A percentile compares a stretch with the other conserved stretches of the same genome.
These are phyloP conservation scores for Pseudoatta argentina DNA, from an alignment of 1,140 invertebrate genomes.

Conservation along the genomic window DNA sequence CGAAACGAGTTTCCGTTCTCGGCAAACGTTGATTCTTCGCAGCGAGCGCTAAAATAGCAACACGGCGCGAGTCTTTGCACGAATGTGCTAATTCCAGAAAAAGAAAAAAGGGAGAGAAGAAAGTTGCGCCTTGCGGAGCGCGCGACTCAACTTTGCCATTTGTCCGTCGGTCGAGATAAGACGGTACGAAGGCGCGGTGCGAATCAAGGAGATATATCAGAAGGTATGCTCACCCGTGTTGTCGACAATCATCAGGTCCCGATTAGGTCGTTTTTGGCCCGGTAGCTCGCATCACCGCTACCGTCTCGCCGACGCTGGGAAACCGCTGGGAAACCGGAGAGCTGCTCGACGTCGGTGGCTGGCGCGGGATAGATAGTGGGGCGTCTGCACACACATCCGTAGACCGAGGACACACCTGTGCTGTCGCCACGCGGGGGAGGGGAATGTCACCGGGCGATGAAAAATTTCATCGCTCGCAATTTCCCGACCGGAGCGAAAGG, in stretches of 20 bases:
- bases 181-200: background rate
- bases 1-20: background rate
- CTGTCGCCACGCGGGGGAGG: conserved; percentile 38
- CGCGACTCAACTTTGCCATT: conserved; percentile 15
- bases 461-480: conserved; percentile 58
- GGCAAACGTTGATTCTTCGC: background rate
- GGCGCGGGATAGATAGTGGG: background rate
- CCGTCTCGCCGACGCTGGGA: conserved; percentile 25
- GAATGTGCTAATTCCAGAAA: conserved; percentile 42
- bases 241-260: conserved; percentile 39
- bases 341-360: background rate
- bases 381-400: conserved; percentile 10
- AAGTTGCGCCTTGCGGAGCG: conserved; percentile 4
- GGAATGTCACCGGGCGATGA: conserved; percentile 71
- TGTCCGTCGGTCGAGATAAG: background rate
- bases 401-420: conserved; percentile 51
- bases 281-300: conserved; percentile 10
- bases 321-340: conserved; percentile 44
- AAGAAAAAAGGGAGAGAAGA: conserved; percentile 35
- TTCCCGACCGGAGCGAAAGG: conserved; percentile 14
- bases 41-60: conserved; percentile 25
- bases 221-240: conserved; percentile 37
- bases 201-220: too few species aligned
- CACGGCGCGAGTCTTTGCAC: conserved; percentile 3
- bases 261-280: conserved; percentile 32